A percentile compares a stretch with the other conserved stretches of the same genome.
phyloP scores from a whole-genome alignment of 2,888 invertebrate genomes.

The Acleris holmiana region DNA sequence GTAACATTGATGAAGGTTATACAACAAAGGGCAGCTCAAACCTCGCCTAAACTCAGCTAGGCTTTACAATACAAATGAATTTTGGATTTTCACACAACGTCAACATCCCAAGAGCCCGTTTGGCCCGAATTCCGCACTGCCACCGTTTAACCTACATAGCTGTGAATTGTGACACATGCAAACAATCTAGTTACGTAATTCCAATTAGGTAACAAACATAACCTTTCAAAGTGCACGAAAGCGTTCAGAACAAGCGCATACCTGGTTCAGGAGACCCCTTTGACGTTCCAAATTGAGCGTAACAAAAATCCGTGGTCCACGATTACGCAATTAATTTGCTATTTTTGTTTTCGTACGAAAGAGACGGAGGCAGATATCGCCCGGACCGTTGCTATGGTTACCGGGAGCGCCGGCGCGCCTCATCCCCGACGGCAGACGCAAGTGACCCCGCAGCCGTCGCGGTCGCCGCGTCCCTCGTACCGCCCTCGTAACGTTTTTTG shows the following conservation, averaged over 20 bases:
- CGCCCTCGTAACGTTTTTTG: constrained; percentile 58
- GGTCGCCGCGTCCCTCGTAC: constrained; percentile 64
- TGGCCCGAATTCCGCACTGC: constrained; percentile 32
- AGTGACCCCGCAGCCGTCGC: constrained; percentile 68
- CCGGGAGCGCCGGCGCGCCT: constrained; percentile 79
- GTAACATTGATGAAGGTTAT: too few species aligned
- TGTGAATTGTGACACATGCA: constrained; percentile 34
- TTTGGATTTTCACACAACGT: constrained; percentile 26
- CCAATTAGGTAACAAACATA: constrained; percentile 33
- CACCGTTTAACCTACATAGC: constrained; percentile 36
- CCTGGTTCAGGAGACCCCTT: constrained; percentile 50
- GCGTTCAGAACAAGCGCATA: constrained; percentile 8
- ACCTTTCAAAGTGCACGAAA: background rate
- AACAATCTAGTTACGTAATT: constrained; percentile 35
- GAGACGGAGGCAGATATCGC: constrained; percentile 74
- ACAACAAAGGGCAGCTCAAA: background rate
- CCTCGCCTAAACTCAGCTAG: background rate
- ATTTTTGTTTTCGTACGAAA: constrained; percentile 79
- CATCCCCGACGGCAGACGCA: constrained; percentile 66
- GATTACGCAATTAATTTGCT: constrained; percentile 81
- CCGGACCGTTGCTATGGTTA: constrained; percentile 74
- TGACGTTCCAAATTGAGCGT: constrained; percentile 59
- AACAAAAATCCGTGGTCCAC: constrained; percentile 67
- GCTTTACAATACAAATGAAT: constrained; percentile 21
- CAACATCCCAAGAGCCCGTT: constrained; percentile 21